Percentiles rank a stretch among this genome's conserved stretches.
Conservation (phyloP, 1,140 invertebrate species). For the Ips typographus region DNA sequence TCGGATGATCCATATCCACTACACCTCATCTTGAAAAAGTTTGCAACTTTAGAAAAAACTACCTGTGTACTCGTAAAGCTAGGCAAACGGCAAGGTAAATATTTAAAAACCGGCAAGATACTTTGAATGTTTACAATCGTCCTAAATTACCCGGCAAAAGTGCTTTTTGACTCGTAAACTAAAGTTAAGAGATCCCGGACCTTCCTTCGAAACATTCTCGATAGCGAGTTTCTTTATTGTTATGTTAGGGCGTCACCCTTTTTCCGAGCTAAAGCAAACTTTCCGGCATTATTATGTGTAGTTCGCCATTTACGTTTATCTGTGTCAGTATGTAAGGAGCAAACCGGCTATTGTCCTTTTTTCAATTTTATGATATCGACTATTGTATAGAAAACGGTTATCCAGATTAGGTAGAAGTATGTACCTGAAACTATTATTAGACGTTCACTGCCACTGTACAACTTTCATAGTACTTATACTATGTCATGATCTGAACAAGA, state of each 20-base stretch:
- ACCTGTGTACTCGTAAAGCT: background rate
- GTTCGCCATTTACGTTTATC: slow-evolving; percentile 23
- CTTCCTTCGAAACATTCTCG: slow-evolving; percentile 22
- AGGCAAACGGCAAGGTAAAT: background rate
- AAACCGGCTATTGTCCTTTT: background rate
- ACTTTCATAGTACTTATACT: no score
- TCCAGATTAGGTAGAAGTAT: no score
- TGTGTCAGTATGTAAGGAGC: slow-evolving; percentile 12
- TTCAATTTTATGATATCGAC: background rate
- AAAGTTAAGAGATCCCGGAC: slow-evolving; percentile 13
- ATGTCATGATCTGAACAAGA: no score
- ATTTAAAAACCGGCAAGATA: background rate
- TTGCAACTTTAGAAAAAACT: no score
- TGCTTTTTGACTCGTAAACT: slow-evolving; percentile 14
- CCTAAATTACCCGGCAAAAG: slow-evolving; percentile 15
- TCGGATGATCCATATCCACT: no score
- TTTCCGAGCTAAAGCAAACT: background rate
- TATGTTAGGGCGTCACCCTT: slow-evolving; percentile 18
- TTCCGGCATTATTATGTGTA: slow-evolving; percentile 18
- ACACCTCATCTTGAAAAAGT: no score
- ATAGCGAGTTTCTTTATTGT: slow-evolving; percentile 21
- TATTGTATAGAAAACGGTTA: background rate
- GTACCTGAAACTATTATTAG: no score
- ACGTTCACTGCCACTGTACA: no score
- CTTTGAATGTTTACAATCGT: slow-evolving; percentile 13